These are phyloP conservation scores for Montipora capitata DNA, from an alignment of 92 coral and sea anemone genomes.

Conservation along the genomic window DNA sequence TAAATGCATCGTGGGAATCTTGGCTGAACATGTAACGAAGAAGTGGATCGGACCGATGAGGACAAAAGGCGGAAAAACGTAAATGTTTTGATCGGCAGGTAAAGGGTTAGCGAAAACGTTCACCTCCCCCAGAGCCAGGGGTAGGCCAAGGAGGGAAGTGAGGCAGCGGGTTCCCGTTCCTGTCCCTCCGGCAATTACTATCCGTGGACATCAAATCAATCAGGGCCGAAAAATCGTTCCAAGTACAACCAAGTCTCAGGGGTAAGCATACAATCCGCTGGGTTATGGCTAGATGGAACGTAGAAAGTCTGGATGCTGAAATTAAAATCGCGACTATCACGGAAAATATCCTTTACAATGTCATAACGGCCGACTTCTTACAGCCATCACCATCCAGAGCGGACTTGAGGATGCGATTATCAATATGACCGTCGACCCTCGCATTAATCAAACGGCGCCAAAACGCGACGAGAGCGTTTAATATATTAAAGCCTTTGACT, in stretches of 20 bases:
- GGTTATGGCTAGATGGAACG: constrained; percentile 34
- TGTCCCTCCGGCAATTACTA: constrained; percentile 44
- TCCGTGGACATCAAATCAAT: constrained; percentile 69
- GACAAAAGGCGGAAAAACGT: constrained; percentile 50
- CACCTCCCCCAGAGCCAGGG: constrained; percentile 31
- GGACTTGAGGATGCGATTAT: constrained; percentile 32
- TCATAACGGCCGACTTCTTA: constrained; percentile 27
- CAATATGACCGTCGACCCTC: constrained; percentile 49
- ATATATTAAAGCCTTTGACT: too few species aligned
- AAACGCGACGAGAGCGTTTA: constrained; percentile 1
- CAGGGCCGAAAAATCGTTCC: constrained; percentile 54
- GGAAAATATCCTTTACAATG: constrained; percentile 39
- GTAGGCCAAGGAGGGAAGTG: constrained; percentile 68
- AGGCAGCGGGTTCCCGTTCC: constrained; percentile 30
- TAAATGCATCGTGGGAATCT: constrained; percentile 23
- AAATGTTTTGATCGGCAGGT: constrained; percentile 43
- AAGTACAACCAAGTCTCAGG: constrained; percentile 26
- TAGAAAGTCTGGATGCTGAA: constrained; percentile 22
- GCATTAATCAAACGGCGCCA: constrained; percentile 14
- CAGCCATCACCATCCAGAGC: constrained; percentile 52
- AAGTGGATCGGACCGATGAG: neutral
- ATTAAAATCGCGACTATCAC: constrained; percentile 29
- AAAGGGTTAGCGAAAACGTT: constrained; percentile 61
- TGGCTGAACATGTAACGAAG: constrained; percentile 39
- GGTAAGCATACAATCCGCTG: constrained; percentile 60